Evolutionary conservation across 2,113 vertebrate genomes (phyloP).

Genomic region (Oreochromis spilurus): DNA sequence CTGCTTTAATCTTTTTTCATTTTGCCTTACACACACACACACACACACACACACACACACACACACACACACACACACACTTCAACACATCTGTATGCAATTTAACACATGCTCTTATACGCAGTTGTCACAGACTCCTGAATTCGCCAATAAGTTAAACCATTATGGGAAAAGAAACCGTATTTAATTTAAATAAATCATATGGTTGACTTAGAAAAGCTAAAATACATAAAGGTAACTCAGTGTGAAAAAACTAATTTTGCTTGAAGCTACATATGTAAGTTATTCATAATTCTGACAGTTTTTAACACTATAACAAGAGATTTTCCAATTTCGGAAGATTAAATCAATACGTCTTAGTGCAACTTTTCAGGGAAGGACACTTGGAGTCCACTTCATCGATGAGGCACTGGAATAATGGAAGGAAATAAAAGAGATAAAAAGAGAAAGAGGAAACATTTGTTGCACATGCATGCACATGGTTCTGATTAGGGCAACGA

Average conservation of each 20-base stretch:
- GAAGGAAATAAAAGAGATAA: background rate
- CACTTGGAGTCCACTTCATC: background rate
- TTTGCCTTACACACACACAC: background rate
- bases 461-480: background rate
- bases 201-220: background rate
- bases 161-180: background rate
- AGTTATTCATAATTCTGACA: background rate
- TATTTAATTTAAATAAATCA: background rate
- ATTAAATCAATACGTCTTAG: background rate
- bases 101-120: background rate
- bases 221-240: background rate
- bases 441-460: background rate
- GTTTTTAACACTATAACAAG: background rate
- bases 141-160: background rate
- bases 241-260: background rate
- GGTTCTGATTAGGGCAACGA: background rate
- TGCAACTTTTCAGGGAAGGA: background rate
- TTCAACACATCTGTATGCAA: constrained; percentile 12
- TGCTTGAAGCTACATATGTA: background rate
- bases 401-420: constrained; percentile 13
- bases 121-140: background rate
- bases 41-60: background rate
- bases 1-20: background rate
- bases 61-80: background rate
- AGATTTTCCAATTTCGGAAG: background rate